These are phyloP conservation scores for Cuniculus paca DNA, from an alignment of 2,797 vertebrate genomes.

Conservation along the genomic window DNA sequence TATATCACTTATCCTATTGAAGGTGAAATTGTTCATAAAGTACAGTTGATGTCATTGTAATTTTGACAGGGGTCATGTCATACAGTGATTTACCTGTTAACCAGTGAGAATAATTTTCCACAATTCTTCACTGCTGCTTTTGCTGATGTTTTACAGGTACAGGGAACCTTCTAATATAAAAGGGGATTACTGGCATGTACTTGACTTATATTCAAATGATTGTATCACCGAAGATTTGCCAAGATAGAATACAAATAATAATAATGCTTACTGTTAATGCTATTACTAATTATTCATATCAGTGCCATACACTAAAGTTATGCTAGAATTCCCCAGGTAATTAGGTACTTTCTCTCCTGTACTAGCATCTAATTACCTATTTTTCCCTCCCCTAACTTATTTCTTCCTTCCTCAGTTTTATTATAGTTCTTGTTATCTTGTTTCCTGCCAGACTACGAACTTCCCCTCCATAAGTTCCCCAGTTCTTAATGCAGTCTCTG, in stretches of 20 bases:
- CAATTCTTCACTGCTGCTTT: slow-evolving; percentile 3
- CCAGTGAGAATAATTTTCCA: not conserved
- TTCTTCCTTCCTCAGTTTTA: not conserved
- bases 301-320: slow-evolving; percentile 16
- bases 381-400: not conserved
- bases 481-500: not conserved
- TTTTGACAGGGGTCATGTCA: slow-evolving; percentile 33
- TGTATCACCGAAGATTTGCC: not conserved
- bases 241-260: slow-evolving; percentile 44
- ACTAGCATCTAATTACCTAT: not conserved
- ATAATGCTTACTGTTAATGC: slow-evolving; percentile 20
- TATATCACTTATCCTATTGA: not conserved
- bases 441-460: not conserved
- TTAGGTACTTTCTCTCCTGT: not conserved
- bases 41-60: not conserved
- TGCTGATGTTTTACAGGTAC: not conserved
- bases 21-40: not conserved
- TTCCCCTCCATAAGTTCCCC: not conserved
- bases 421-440: not conserved
- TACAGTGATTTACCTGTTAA: not conserved
- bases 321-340: slow-evolving; percentile 47
- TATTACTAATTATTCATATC: slow-evolving; percentile 68
- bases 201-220: not conserved
- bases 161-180: slow-evolving; percentile 1
- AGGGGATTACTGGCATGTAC: slow-evolving; percentile 18